These are phyloP conservation scores for Tenthredo mesomela DNA, from an alignment of 2,888 invertebrate genomes.

Conservation along the genomic window DNA sequence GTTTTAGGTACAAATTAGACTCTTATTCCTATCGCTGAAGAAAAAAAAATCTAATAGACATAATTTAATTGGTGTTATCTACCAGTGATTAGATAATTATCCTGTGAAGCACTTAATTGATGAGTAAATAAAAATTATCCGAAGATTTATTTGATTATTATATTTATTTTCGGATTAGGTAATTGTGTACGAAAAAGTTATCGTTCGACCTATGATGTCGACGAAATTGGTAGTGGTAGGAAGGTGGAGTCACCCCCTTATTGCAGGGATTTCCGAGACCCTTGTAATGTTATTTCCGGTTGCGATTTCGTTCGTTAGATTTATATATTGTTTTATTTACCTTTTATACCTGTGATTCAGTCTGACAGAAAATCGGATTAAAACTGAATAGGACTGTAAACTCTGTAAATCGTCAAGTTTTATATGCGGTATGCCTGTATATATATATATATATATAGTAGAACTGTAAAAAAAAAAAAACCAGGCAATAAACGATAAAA, in stretches of 20 bases:
- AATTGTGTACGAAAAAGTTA: not conserved
- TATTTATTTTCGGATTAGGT: not conserved
- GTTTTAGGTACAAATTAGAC: not conserved
- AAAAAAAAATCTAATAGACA: not conserved
- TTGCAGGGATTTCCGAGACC: constrained; percentile 6
- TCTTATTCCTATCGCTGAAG: not conserved
- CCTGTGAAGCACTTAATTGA: not conserved
- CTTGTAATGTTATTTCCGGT: constrained; percentile 15
- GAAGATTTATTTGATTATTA: not conserved
- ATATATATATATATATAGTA: not conserved
- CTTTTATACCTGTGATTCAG: not conserved
- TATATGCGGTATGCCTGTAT: not conserved
- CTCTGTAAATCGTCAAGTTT: not conserved
- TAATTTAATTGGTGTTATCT: not conserved
- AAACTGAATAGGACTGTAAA: not conserved
- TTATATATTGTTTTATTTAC: constrained; percentile 21
- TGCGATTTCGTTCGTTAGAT: constrained; percentile 27
- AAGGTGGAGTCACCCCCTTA: not conserved
- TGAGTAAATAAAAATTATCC: not conserved
- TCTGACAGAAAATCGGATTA: not conserved
- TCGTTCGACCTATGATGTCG: not conserved
- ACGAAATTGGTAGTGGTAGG: not conserved
- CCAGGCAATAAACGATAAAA: not conserved
- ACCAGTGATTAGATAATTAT: not conserved
- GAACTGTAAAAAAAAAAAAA: constrained; percentile 14